Evolutionary conservation across 2,797 vertebrate genomes (phyloP), one percentile per base, ranked within the genome.

Genomic region (Syndactyla subalaris): DNA sequence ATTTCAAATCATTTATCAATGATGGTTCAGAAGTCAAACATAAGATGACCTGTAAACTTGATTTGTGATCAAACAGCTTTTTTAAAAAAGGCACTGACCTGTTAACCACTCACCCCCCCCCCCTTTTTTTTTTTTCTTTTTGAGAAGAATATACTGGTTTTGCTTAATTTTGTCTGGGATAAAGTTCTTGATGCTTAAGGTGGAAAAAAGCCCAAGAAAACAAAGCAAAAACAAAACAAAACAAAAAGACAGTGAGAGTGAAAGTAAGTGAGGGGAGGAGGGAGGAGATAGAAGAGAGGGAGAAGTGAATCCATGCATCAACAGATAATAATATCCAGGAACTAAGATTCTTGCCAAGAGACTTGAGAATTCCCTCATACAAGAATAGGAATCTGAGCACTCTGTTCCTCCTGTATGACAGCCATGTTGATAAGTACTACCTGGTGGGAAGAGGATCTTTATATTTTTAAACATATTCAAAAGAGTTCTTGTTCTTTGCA

Each of bases 1-100:
- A 95, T 96, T 90, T 71, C 34, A 68, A 88, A 54, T 16, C 13
- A 43, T 85, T 93, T 27, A 61, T 85, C 66, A 78, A 3, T 68
- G n/a, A 26, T 72, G 17, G 24, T 84, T 94, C 29, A 68, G 36
- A 90, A 84, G 46, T 73, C 54, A 84, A 79, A 77, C 14, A 46
- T 20, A 71, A 51, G 34, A 72, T 65, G 14, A 51, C 3, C 9
- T 78, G 17, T 81, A 62, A 81, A 90, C 38, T 57, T 83, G 63
- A 77, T 93, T 86, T 75, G 82, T 58, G 63, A 88, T 61, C 61
- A 51, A 79, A n/a, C 26, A 63, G 12, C 14, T 58, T 84, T 93
- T 66, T 10, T 45, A 59, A 73, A 26, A 61, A 78, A 81, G 46
- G 16, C 20, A 38, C 8, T 62, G 46, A 73, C 20, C 34, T 58